Conservation (phyloP, 2,888 invertebrate species). For the Phytoseiulus persimilis region DNA sequence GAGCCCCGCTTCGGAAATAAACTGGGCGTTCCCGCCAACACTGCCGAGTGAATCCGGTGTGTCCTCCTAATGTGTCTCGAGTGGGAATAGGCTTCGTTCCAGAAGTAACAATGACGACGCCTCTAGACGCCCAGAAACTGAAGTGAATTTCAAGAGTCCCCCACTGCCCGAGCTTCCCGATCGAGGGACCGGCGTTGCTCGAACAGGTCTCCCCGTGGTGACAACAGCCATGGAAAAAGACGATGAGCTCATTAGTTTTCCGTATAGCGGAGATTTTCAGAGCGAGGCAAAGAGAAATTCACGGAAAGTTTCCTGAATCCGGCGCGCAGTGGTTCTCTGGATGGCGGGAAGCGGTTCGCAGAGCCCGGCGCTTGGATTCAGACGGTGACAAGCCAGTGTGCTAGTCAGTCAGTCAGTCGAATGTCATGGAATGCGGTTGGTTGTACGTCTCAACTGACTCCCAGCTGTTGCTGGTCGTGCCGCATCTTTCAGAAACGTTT, state of each 20-base stretch:
- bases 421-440: neutral
- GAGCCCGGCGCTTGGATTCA: neutral
- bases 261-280: neutral
- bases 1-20: too few relatives aligned
- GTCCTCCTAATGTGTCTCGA: too few relatives aligned
- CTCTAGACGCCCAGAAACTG: too few relatives aligned
- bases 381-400: neutral
- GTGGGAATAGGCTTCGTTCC: too few relatives aligned
- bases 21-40: too few relatives aligned
- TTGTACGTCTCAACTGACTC: neutral
- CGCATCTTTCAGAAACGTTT: slow-evolving; percentile 5
- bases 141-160: too few relatives aligned
- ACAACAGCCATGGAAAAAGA: too few relatives aligned
- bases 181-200: too few relatives aligned
- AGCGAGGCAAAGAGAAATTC: neutral
- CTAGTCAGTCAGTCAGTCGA: neutral
- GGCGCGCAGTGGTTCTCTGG: neutral
- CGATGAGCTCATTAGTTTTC: neutral
- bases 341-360: neutral
- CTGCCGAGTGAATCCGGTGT: too few relatives aligned
- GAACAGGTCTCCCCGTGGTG: too few relatives aligned
- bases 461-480: neutral
- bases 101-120: too few relatives aligned
- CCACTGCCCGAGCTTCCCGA: too few relatives aligned
- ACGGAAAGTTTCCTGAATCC: neutral